Evolutionary conservation across 2,797 vertebrate species (phyloP).

Genomic region (Tapirus indicus): DNA sequence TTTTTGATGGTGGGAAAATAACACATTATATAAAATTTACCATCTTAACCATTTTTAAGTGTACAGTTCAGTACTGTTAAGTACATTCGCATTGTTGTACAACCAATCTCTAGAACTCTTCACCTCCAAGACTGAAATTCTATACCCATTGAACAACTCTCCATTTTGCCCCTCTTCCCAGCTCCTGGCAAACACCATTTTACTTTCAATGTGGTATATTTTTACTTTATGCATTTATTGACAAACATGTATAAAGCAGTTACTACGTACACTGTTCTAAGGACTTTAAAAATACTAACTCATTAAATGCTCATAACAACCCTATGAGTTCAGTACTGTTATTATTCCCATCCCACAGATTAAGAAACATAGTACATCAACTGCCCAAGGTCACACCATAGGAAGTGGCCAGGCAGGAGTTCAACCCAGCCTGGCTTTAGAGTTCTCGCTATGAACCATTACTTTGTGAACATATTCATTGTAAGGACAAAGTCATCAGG

Average conservation of each 20-base stretch:
- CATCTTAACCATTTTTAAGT: not conserved
- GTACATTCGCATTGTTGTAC: not conserved
- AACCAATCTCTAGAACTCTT: conserved; percentile 1
- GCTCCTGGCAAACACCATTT: not conserved
- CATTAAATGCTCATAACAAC: conserved; percentile 54
- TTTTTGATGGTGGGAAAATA: conserved; percentile 19
- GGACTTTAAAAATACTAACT: conserved; percentile 44
- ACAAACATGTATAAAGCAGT: not conserved
- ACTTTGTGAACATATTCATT: conserved; percentile 22
- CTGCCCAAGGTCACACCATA: not conserved
- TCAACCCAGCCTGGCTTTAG: conserved; percentile 13
- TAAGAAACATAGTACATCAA: conserved; percentile 17
- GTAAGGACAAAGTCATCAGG: conserved; percentile 26
- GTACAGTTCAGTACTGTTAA: not conserved
- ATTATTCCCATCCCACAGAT: conserved; percentile 58
- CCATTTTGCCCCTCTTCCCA: not conserved
- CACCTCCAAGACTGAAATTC: conserved; percentile 41
- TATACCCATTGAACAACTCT: not conserved
- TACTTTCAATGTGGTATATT: conserved; percentile 24
- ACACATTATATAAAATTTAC: not conserved
- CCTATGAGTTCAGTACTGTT: not conserved
- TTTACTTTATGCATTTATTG: conserved; percentile 44
- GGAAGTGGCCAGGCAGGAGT: conserved; percentile 50
- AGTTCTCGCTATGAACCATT: conserved; percentile 22
- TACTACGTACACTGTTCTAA: not conserved